Evolutionary conservation across 2,113 vertebrate genomes (phyloP).

Genomic region (Cochlearius cochlearius): DNA sequence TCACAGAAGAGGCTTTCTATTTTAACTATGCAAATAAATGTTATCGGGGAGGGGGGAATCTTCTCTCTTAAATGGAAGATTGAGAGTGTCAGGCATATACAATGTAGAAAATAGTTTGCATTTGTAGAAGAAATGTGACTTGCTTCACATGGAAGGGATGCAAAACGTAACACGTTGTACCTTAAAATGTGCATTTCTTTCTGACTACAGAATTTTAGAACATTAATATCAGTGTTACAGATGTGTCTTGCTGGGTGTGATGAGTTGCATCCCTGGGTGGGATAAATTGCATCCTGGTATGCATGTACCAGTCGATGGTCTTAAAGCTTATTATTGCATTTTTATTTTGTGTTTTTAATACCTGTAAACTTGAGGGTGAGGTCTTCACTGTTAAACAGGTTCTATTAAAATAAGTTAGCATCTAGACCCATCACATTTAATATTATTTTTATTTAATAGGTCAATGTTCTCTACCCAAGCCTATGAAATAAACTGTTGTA

Average conservation of each 20-base stretch:
- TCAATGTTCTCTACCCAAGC: not conserved
- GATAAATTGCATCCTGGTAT: not conserved
- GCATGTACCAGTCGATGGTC: not conserved
- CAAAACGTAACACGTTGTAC: not conserved
- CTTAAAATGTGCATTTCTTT: not conserved
- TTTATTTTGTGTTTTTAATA: not conserved
- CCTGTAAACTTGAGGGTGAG: not conserved
- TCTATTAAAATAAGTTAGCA: not conserved
- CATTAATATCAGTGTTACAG: not conserved
- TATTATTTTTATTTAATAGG: not conserved
- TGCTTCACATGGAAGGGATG: not conserved
- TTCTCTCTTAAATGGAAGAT: not conserved
- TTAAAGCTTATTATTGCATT: not conserved
- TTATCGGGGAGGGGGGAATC: not conserved
- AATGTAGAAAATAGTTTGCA: not conserved
- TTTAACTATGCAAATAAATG: not conserved
- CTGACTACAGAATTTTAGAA: not conserved
- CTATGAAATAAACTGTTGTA: not conserved
- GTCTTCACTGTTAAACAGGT: not conserved
- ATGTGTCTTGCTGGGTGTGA: not conserved
- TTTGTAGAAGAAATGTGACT: not conserved
- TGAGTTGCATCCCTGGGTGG: not conserved
- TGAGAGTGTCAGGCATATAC: not conserved
- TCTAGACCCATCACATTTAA: not conserved
- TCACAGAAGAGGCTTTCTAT: not conserved